Conservation (phyloP, 2,113 vertebrate genomes). For the Pampusana beccarii region DNA sequence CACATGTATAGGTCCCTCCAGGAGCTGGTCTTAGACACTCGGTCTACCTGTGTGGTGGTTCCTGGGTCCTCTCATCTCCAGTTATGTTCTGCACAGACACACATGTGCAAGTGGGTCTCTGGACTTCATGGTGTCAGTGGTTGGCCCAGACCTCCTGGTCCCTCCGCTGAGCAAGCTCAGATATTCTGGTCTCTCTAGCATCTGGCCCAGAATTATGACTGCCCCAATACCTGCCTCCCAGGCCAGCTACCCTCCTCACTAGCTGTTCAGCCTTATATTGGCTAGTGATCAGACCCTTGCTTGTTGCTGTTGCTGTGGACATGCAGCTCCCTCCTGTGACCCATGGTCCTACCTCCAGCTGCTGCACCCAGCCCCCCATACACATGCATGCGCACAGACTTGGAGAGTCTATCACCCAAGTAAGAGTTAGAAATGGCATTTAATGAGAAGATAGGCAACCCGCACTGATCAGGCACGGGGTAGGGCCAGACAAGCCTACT, state of each 20-base stretch:
- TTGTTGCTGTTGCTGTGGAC: neutral
- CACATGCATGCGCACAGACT: fast-evolving
- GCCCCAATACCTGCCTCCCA: neutral
- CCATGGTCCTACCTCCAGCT: neutral
- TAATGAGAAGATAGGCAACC: neutral
- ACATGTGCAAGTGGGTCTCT: neutral
- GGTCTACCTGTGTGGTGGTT: neutral
- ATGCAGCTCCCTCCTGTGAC: neutral
- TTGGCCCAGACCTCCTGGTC: neutral
- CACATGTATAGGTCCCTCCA: neutral
- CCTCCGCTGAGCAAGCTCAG: neutral
- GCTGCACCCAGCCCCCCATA: neutral
- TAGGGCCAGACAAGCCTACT: neutral
- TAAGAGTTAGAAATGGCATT: neutral
- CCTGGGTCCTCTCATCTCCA: neutral
- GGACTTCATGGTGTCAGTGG: neutral
- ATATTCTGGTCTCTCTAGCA: neutral
- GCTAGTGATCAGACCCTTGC: fast-evolving
- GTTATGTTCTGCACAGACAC: neutral
- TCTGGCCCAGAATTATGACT: neutral
- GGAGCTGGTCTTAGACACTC: neutral
- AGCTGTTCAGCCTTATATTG: neutral
- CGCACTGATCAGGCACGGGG: neutral
- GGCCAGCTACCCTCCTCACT: neutral
- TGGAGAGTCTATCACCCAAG: neutral